A percentile compares a stretch with the other conserved stretches of the same genome.
phyloP scores from a whole-genome alignment of 37 sponge, comb jelly and placozoan genomes.

The Theonella swinhoei region DNA sequence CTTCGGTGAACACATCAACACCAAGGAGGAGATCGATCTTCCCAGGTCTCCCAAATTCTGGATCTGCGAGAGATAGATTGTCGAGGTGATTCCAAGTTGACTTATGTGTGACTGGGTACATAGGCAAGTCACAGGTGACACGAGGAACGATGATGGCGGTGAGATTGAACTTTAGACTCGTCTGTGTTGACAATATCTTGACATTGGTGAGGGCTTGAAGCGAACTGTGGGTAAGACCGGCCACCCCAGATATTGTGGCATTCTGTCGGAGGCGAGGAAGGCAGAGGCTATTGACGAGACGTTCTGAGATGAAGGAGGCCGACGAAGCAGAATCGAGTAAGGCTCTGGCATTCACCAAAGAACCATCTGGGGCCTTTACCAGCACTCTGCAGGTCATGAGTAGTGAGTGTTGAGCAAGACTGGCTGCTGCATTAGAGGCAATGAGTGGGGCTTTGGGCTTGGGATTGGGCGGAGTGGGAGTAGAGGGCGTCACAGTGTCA shows the following conservation, averaged over 20 bases:
- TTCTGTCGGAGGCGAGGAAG: not conserved
- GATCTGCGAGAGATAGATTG: slow-evolving; percentile 9
- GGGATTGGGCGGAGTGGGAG: not conserved
- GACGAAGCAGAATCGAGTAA: slow-evolving; percentile 13
- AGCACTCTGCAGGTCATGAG: slow-evolving; percentile 10
- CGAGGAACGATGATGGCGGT: slow-evolving; percentile 14
- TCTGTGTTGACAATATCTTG: not conserved
- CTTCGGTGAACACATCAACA: too few relatives aligned
- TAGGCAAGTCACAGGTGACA: not conserved
- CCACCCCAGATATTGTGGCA: slow-evolving; percentile 23
- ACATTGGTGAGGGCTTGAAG: not conserved
- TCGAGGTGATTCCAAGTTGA: slow-evolving; percentile 32
- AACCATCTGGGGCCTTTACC: slow-evolving; percentile 9
- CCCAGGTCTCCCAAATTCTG: slow-evolving; percentile 1
- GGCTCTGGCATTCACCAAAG: slow-evolving; percentile 10
- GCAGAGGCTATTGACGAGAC: slow-evolving; percentile 1
- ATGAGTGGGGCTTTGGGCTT: not conserved
- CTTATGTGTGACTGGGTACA: slow-evolving; percentile 3
- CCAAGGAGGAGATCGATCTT: slow-evolving; percentile 5
- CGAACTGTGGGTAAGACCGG: slow-evolving; percentile 2
- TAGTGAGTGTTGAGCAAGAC: slow-evolving; percentile 1
- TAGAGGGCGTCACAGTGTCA: not conserved
- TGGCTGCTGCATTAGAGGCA: not conserved
- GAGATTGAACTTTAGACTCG: slow-evolving; percentile 7
- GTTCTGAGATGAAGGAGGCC: slow-evolving; percentile 14